phyloP scores from a whole-genome alignment of 1,140 invertebrate species.

The Hormaphis cornu region DNA sequence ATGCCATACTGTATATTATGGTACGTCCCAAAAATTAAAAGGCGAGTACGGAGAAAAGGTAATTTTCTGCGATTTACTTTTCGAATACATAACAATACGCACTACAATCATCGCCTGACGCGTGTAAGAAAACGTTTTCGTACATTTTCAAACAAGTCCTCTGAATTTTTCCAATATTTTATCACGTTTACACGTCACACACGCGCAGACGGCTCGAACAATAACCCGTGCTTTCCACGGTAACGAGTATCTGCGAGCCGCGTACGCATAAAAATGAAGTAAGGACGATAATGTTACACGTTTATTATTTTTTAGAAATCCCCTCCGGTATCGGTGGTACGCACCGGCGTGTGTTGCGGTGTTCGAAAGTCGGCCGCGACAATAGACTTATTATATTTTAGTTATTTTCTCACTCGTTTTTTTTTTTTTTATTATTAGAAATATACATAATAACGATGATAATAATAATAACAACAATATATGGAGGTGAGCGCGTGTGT shows the following conservation, averaged over 20 bases:
- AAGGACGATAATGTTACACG: neutral
- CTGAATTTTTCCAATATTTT: slow-evolving; percentile 11
- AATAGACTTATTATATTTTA: slow-evolving; percentile 30
- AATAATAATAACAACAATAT: neutral
- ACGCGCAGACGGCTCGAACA: neutral
- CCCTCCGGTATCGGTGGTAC: neutral
- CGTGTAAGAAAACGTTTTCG: neutral
- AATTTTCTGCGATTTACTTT: too few species aligned
- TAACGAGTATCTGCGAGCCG: slow-evolving; percentile 24
- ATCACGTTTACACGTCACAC: neutral
- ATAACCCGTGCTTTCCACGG: slow-evolving; percentile 12
- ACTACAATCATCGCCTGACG: too few species aligned
- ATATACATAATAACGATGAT: slow-evolving; percentile 9
- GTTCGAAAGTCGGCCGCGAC: slow-evolving; percentile 16
- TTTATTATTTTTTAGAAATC: slow-evolving; percentile 8
- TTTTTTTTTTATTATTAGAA: slow-evolving; percentile 3
- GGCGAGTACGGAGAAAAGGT: too few species aligned
- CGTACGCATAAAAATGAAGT: neutral
- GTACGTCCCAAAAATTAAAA: too few species aligned
- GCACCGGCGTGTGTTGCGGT: neutral
- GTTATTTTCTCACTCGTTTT: slow-evolving; percentile 2
- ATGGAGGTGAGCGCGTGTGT: neutral
- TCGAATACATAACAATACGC: too few species aligned
- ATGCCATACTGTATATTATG: too few species aligned
- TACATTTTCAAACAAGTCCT: neutral